These are phyloP conservation scores for Montipora efflorescens DNA, from an alignment of 64 coral and sea anemone species.

Conservation along the genomic window DNA sequence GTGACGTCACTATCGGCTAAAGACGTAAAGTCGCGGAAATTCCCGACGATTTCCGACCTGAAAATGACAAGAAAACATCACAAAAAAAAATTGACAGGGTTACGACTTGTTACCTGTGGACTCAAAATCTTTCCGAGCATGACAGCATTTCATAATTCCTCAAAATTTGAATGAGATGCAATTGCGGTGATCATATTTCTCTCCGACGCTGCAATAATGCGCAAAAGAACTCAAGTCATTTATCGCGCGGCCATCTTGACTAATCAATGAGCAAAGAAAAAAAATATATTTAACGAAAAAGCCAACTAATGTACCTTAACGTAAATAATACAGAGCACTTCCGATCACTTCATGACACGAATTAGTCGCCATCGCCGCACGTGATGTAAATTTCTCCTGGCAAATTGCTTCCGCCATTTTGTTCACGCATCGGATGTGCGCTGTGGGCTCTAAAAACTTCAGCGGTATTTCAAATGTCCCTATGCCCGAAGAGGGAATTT, in stretches of 20 bases:
- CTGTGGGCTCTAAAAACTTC: conserved; percentile 3
- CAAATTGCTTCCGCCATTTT: conserved; percentile 84
- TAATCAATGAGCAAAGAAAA: background rate
- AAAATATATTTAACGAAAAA: background rate
- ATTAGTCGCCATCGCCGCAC: background rate
- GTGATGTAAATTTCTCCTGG: conserved; percentile 33
- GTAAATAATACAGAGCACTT: conserved; percentile 18
- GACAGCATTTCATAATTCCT: background rate
- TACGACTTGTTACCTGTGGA: background rate
- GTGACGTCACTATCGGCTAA: conserved; percentile 94
- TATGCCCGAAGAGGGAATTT: conserved; percentile 86
- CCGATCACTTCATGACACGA: conserved; percentile 36
- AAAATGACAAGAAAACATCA: conserved; percentile 43
- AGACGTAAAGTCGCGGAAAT: conserved; percentile 68
- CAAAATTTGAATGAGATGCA: background rate
- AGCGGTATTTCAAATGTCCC: conserved; percentile 53
- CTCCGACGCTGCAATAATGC: background rate
- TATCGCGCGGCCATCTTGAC: conserved; percentile 31
- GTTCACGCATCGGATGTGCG: conserved; percentile 29
- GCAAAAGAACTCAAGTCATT: background rate
- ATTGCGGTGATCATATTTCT: background rate
- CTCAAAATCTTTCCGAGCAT: background rate
- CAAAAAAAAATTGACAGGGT: background rate
- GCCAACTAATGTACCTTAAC: conserved; percentile 6
- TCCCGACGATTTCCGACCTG: conserved; percentile 69